phyloP scores from a whole-genome alignment of 1,140 invertebrate species.

The Prorops nasuta region DNA sequence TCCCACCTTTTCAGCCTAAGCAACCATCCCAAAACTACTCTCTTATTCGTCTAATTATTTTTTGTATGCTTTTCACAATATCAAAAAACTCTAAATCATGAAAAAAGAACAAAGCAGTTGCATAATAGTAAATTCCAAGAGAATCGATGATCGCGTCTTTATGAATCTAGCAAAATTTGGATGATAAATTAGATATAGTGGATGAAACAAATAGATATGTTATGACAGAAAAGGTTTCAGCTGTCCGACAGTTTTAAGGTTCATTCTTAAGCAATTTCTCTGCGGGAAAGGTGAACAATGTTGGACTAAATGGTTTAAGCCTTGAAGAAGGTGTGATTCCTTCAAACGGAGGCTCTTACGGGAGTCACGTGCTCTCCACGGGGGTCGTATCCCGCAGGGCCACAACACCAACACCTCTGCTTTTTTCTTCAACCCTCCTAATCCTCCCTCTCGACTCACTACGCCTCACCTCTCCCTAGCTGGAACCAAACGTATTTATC shows the following conservation, averaged over 20 bases:
- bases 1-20: too few species aligned
- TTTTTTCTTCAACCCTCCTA: conserved; percentile 17
- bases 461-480: neutral
- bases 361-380: conserved; percentile 45
- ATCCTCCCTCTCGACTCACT: conserved; percentile 8
- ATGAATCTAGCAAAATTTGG: neutral
- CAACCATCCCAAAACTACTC: too few species aligned
- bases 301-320: too few species aligned
- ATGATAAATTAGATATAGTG: too few species aligned
- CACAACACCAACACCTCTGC: conserved; percentile 35
- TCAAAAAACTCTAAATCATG: too few species aligned
- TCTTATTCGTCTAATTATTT: too few species aligned
- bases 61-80: too few species aligned
- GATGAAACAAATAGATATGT: too few species aligned
- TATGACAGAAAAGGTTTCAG: too few species aligned
- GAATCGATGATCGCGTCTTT: neutral
- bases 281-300: too few species aligned
- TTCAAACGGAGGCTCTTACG: conserved; percentile 44
- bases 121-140: neutral
- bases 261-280: too few species aligned
- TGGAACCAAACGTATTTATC: neutral
- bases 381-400: conserved; percentile 48
- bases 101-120: neutral
- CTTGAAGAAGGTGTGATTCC: conserved; percentile 27
- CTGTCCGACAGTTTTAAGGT: too few species aligned